These are phyloP conservation scores for Astreopora myriophthalma DNA, from an alignment of 64 coral and sea anemone genomes.

Conservation along the genomic window DNA sequence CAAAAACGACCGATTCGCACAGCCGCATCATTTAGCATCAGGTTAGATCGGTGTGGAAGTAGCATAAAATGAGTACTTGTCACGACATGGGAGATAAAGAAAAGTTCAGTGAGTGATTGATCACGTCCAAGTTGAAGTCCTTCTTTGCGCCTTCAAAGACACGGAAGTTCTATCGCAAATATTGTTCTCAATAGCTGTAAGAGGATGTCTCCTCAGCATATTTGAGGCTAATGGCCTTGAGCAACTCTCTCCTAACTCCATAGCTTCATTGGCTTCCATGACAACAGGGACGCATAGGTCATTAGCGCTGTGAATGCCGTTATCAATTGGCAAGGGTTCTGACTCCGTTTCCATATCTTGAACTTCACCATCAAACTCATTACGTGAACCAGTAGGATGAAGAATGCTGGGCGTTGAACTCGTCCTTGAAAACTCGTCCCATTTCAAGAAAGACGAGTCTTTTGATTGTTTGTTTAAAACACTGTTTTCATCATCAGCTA, in stretches of 20 bases:
- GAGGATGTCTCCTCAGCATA: constrained; percentile 42
- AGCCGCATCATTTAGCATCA: no score
- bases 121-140: neutral
- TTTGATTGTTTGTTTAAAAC: constrained; percentile 79
- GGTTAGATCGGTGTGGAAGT: no score
- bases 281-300: constrained; percentile 68
- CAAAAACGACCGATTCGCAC: no score
- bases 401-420: constrained; percentile 90
- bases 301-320: constrained; percentile 65
- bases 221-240: neutral
- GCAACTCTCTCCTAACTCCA: neutral
- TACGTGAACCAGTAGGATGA: constrained; percentile 29
- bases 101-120: neutral
- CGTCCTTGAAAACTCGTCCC: constrained; percentile 66
- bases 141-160: constrained; percentile 3
- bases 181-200: constrained; percentile 75
- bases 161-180: neutral
- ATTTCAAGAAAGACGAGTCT: constrained; percentile 82
- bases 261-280: constrained; percentile 6
- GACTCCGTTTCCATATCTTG: constrained; percentile 79
- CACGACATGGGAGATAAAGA: no score
- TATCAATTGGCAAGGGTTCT: constrained; percentile 70
- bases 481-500: constrained; percentile 41
- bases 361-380: constrained; percentile 52
- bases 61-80: no score